A percentile compares a stretch with the other conserved stretches of the same genome.
Conservation (phyloP, 2,888 invertebrate species). For the Aphelenchoides bicaudatus region DNA sequence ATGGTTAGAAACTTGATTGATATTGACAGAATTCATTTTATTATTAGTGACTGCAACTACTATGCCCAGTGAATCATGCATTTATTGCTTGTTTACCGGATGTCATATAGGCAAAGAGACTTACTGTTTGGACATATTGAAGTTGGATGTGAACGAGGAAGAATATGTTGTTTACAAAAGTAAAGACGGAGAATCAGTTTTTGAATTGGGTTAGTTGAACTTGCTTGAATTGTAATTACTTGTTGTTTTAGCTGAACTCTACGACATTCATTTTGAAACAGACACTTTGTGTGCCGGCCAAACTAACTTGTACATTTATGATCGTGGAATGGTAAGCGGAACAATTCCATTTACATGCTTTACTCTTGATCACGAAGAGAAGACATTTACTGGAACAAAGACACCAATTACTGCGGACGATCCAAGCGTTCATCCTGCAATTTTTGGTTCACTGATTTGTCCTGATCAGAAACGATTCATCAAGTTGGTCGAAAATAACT, state of each 20-base stretch:
- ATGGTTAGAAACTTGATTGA: background rate
- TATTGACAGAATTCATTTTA: background rate
- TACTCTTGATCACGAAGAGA: slow-evolving; percentile 10
- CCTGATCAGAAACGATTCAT: slow-evolving; percentile 3
- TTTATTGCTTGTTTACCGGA: slow-evolving; percentile 16
- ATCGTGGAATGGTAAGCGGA: slow-evolving; percentile 17
- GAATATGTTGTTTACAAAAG: background rate
- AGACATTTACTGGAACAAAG: slow-evolving; percentile 4
- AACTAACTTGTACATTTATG: slow-evolving; percentile 10
- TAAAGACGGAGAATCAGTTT: background rate
- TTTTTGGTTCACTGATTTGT: slow-evolving; percentile 9
- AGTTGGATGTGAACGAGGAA: background rate
- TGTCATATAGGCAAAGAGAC: slow-evolving; percentile 2
- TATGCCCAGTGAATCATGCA: background rate
- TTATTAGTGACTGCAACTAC: background rate
- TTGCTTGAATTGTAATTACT: no score
- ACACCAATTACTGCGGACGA: slow-evolving; percentile 8
- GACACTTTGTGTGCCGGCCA: slow-evolving; percentile 7
- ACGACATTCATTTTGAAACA: slow-evolving; percentile 17
- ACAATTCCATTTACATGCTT: slow-evolving; percentile 8
- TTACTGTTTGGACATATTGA: slow-evolving; percentile 2
- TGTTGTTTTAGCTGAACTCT: background rate
- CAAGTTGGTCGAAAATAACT: slow-evolving; percentile 5
- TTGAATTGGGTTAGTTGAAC: no score
- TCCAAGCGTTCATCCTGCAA: background rate